These are phyloP conservation scores for Neogale vison DNA, from an alignment of 2,113 vertebrate genomes.

Conservation along the genomic window DNA sequence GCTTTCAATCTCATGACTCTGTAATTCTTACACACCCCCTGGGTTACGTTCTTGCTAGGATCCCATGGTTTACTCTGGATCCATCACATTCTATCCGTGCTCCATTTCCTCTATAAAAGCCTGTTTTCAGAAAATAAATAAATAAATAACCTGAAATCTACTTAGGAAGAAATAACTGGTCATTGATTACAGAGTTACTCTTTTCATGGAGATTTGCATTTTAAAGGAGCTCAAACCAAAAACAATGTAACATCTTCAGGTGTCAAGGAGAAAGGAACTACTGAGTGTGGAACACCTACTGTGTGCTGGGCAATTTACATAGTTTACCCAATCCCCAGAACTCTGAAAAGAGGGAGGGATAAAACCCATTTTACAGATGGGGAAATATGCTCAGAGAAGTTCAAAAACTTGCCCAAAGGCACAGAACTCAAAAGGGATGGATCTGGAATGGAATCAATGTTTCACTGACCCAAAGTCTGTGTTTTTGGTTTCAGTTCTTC, in stretches of 20 bases:
- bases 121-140: not conserved
- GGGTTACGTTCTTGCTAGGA: not conserved
- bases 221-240: not conserved
- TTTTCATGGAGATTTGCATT: not conserved
- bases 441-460: not conserved
- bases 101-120: not conserved
- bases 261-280: not conserved
- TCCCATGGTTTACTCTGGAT: not conserved
- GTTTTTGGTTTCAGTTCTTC: not conserved
- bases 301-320: not conserved
- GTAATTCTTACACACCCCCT: not conserved
- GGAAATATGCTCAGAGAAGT: not conserved
- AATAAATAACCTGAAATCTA: not conserved
- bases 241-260: not conserved
- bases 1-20: not conserved
- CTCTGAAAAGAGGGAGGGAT: not conserved
- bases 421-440: not conserved
- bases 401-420: not conserved
- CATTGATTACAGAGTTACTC: not conserved
- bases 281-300: not conserved
- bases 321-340: not conserved
- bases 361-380: not conserved
- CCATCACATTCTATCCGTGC: not conserved
- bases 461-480: not conserved
- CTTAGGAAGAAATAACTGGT: not conserved